Conservation (phyloP, 2,797 vertebrate species). For the Alectoris magna region DNA sequence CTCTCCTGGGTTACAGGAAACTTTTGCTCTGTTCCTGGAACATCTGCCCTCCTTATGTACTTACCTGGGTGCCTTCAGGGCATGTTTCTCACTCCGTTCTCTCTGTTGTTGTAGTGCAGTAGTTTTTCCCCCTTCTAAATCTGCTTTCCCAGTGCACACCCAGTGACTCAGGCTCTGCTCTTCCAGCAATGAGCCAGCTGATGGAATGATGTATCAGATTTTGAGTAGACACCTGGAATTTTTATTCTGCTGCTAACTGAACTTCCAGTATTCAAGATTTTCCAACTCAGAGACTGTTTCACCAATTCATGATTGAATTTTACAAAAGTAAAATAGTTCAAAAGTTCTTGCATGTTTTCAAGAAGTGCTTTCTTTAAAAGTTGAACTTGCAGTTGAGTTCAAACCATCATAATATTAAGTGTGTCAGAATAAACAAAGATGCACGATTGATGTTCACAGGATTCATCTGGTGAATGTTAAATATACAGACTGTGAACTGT, state of each 20-base stretch:
- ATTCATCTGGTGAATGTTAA: neutral
- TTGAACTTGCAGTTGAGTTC: neutral
- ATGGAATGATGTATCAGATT: neutral
- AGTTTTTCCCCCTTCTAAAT: neutral
- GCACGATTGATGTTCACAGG: neutral
- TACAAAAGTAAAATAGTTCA: neutral
- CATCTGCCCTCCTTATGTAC: too few relatives aligned
- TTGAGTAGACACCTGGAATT: neutral
- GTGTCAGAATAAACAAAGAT: neutral
- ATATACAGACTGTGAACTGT: accelerated
- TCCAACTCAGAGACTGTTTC: neutral
- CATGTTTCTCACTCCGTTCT: neutral
- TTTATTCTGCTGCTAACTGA: neutral
- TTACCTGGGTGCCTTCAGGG: too few relatives aligned
- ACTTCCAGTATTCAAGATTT: neutral
- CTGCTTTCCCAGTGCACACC: neutral
- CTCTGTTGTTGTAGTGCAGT: neutral
- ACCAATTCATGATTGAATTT: neutral
- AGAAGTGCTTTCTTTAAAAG: neutral
- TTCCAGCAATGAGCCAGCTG: neutral
- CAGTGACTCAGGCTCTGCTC: neutral
- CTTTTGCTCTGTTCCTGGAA: neutral
- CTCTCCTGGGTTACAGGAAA: neutral
- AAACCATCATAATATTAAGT: neutral
- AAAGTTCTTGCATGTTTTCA: neutral